Conservation (phyloP, 2,113 vertebrate species). For the Alexandromys fortis region DNA sequence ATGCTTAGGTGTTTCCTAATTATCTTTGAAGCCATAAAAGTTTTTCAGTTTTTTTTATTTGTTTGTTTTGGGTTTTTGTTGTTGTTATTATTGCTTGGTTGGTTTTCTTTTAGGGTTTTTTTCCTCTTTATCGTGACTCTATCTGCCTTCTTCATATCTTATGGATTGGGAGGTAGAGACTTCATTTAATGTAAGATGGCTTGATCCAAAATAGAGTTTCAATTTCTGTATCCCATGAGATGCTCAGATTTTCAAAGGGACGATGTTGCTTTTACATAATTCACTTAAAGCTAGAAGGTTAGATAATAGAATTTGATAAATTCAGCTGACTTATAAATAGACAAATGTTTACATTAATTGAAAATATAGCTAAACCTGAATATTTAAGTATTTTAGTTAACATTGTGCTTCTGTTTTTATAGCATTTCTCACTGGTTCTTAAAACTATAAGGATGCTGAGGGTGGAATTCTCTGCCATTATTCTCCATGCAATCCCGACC, state of each 20-base stretch:
- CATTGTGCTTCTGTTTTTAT: background rate
- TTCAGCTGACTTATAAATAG: background rate
- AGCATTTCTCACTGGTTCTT: too few relatives aligned
- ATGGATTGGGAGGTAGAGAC: background rate
- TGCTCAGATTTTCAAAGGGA: slow-evolving; percentile 45
- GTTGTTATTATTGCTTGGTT: background rate
- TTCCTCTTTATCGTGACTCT: background rate
- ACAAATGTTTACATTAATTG: slow-evolving; percentile 1
- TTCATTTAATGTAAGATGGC: background rate
- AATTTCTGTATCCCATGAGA: background rate
- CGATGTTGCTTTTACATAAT: background rate
- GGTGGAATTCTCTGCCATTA: too few relatives aligned
- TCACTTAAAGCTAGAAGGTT: background rate
- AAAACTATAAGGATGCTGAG: too few relatives aligned
- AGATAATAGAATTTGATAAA: slow-evolving; percentile 30
- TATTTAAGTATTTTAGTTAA: background rate
- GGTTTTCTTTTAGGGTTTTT: background rate
- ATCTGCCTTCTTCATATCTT: background rate
- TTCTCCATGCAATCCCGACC: too few relatives aligned
- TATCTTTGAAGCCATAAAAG: background rate
- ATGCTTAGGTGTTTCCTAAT: background rate
- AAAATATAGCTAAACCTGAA: background rate
- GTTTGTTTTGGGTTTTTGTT: background rate
- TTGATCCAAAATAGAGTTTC: slow-evolving; percentile 20
- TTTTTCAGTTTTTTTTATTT: background rate